Evolutionary conservation across 1,140 invertebrate genomes (phyloP).

Genomic region (Lysiphlebus fabarum): DNA sequence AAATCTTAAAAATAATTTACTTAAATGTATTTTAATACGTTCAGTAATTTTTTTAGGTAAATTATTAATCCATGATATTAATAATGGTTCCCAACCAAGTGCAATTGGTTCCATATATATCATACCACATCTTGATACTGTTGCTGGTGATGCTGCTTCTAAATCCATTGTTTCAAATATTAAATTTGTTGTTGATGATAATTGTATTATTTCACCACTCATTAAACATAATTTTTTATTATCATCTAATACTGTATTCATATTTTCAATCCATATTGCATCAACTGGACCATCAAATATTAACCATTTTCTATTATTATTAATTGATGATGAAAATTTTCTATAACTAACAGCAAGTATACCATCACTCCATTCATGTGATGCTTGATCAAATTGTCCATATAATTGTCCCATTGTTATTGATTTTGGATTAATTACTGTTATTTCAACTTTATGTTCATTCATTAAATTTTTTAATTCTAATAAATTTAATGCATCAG

Average conservation of each 20-base stretch:
- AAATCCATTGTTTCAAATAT: constrained; percentile 88
- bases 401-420: constrained; percentile 86
- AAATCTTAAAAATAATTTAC: constrained; percentile 75
- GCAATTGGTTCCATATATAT: constrained; percentile 84
- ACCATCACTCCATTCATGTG: constrained; percentile 88
- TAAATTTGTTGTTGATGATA: constrained; percentile 78
- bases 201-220: constrained; percentile 86
- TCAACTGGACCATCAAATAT: constrained; percentile 90
- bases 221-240: constrained; percentile 89
- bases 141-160: constrained; percentile 83
- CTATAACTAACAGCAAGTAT: constrained; percentile 71
- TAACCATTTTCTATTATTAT: constrained; percentile 76
- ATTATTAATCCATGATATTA: constrained; percentile 78
- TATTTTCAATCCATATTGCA: constrained; percentile 93
- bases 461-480: constrained; percentile 44
- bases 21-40: constrained; percentile 66
- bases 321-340: constrained; percentile 61
- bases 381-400: constrained; percentile 79
- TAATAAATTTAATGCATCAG: constrained; percentile 52
- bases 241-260: constrained; percentile 91
- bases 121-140: constrained; percentile 77
- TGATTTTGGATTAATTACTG: constrained; percentile 84
- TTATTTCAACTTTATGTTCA: constrained; percentile 59
- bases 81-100: constrained; percentile 71
- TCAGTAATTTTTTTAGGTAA: constrained; percentile 67